Evolutionary conservation across 2,888 invertebrate species (phyloP), one percentile per base, ranked within the genome.

Genomic region (Epicampocera succincta): DNA sequence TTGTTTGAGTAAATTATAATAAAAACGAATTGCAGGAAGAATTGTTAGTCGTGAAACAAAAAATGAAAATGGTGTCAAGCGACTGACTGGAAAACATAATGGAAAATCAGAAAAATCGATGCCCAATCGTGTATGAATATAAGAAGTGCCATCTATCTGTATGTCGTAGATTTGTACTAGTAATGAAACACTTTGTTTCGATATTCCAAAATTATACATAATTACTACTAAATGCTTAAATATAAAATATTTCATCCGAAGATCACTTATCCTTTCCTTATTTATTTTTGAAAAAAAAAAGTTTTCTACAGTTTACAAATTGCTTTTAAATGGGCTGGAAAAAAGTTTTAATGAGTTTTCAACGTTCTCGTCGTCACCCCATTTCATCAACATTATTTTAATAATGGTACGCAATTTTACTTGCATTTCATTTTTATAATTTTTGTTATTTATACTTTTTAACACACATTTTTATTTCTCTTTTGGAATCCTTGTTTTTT

Each of bases 341-440:
- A n/a, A 90, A 90, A 90, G 89, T 90, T 90, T 89, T 90, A 90
- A 90, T 90, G 90, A 90, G 89, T 90, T 90, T 90, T 88, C 86
- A 85, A 84, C 87, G 85, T 84, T 76, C 78, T 75, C 82, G 79
- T 75, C 83, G 69, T 75, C 76, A 54, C 76, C 68, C 65, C 61
- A 80, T 68, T 84, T 81, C 63, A 84, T 81, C 61, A 84, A 48
- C 68, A 46, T 76, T 61, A 69, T 40, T 75, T 44, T 44, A 52
- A 61, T 66, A 74, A 78, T 81, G 81, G 60, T 61, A 69, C 77
- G 73, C 72, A 79, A 68, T 79, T 66, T 71, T 40, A 80, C 72
- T 80, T 79, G 75, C 73, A 77, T 81, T 79, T 76, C 19, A 74
- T 50, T 80, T 71, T 77, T 29, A 33, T 42, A 58, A 13, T 29